These are phyloP conservation scores for Odontamblyopus rebecca DNA, from an alignment of 2,797 vertebrate genomes.

Conservation along the genomic window DNA sequence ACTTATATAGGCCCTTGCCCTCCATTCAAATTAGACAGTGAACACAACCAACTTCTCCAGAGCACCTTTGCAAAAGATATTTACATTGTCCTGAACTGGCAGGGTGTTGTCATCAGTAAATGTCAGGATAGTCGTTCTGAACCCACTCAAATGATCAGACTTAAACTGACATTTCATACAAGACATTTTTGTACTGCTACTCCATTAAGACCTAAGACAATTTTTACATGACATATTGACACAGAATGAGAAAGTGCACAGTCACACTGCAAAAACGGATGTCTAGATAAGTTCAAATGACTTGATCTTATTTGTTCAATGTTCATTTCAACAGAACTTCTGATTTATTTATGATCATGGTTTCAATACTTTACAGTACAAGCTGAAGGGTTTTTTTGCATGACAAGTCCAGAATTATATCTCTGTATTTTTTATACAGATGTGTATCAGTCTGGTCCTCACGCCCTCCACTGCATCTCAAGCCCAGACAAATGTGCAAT, in stretches of 20 bases:
- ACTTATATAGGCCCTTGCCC: neutral
- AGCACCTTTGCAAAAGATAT: neutral
- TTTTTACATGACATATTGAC: conserved; percentile 30
- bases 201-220: conserved; percentile 59
- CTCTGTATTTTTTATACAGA: no score
- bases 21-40: neutral
- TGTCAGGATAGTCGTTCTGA: neutral
- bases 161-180: neutral
- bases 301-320: neutral
- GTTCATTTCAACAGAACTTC: neutral
- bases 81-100: neutral
- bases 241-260: conserved; percentile 33
- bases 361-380: no score
- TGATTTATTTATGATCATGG: no score
- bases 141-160: neutral
- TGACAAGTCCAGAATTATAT: no score
- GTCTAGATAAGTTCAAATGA: neutral
- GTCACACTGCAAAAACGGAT: conserved; percentile 1
- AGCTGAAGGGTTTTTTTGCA: no score
- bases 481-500: no score
- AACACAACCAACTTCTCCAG: neutral
- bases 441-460: no score
- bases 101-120: neutral
- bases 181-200: conserved; percentile 19
- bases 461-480: no score